Evolutionary conservation across 2,888 invertebrate genomes (phyloP).

Genomic region (Bhutanitis thaidina): DNA sequence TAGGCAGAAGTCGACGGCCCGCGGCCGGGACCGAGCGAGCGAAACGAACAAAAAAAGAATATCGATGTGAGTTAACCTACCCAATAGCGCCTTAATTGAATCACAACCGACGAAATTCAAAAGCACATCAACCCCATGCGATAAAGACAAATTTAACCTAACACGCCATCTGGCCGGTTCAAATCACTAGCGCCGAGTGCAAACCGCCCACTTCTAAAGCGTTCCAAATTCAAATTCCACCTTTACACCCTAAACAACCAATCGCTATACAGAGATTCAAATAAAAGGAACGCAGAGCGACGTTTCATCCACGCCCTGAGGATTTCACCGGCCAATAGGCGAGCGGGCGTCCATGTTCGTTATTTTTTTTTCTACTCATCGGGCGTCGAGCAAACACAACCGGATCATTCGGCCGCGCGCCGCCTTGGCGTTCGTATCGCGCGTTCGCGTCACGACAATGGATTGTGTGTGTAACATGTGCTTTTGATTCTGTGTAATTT

Average conservation of each 20-base stretch:
- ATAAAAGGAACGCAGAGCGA: slow-evolving; percentile 54
- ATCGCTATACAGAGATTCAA: slow-evolving; percentile 43
- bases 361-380: slow-evolving; percentile 53
- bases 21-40: slow-evolving; percentile 29
- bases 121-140: slow-evolving; percentile 44
- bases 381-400: slow-evolving; percentile 43
- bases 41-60: slow-evolving; percentile 36
- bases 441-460: slow-evolving; percentile 65
- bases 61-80: slow-evolving; percentile 45
- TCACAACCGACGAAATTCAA: slow-evolving; percentile 61
- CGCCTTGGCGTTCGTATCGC: slow-evolving; percentile 74
- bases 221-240: slow-evolving; percentile 66
- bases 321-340: slow-evolving; percentile 49
- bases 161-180: slow-evolving; percentile 62
- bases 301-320: slow-evolving; percentile 49
- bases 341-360: slow-evolving; percentile 61
- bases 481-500: slow-evolving; percentile 60
- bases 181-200: slow-evolving; percentile 55
- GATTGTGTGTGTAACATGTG: slow-evolving; percentile 76
- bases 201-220: slow-evolving; percentile 69
- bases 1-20: slow-evolving; percentile 41
- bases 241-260: slow-evolving; percentile 49
- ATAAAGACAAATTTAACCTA: slow-evolving; percentile 46
- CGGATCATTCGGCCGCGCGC: slow-evolving; percentile 75
- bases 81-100: slow-evolving; percentile 71